These are phyloP conservation scores for Amiota communis DNA, from an alignment of 2,888 invertebrate genomes.

Conservation along the genomic window DNA sequence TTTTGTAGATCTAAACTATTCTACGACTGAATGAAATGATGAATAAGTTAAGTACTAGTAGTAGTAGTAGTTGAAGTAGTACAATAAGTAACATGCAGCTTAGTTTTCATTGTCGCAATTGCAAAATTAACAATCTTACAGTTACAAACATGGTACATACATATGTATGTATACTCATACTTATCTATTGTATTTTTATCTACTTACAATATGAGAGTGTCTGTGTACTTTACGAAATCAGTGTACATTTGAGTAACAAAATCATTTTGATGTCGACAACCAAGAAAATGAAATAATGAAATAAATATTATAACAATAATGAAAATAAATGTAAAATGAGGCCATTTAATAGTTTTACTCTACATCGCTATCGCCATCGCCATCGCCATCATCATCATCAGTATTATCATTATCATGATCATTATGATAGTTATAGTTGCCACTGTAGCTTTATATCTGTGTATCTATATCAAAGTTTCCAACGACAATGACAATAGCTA, in stretches of 20 bases:
- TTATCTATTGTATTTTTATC: neutral
- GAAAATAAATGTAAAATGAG: slow-evolving; percentile 26
- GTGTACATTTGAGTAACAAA: slow-evolving; percentile 21
- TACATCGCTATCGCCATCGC: neutral
- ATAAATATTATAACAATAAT: slow-evolving; percentile 27
- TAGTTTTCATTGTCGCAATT: slow-evolving; percentile 24
- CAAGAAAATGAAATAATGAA: slow-evolving; percentile 7
- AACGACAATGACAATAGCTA: slow-evolving; percentile 5
- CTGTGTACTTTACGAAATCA: slow-evolving; percentile 22
- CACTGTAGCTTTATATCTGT: too few species aligned
- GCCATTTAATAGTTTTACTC: slow-evolving; percentile 13
- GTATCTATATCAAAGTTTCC: neutral
- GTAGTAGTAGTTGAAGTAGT: too few species aligned
- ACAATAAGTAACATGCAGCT: neutral
- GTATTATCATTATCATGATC: neutral
- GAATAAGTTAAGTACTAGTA: neutral
- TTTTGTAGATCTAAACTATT: too few species aligned
- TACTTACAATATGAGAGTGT: neutral
- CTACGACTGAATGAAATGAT: slow-evolving; percentile 1
- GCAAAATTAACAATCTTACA: slow-evolving; percentile 14
- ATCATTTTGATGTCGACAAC: slow-evolving; percentile 21
- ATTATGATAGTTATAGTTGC: neutral
- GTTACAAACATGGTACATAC: neutral
- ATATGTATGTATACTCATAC: neutral
- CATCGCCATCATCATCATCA: too few species aligned